These are phyloP conservation scores for Pangasius djambal DNA, from an alignment of 2,797 vertebrate species.

Conservation along the genomic window DNA sequence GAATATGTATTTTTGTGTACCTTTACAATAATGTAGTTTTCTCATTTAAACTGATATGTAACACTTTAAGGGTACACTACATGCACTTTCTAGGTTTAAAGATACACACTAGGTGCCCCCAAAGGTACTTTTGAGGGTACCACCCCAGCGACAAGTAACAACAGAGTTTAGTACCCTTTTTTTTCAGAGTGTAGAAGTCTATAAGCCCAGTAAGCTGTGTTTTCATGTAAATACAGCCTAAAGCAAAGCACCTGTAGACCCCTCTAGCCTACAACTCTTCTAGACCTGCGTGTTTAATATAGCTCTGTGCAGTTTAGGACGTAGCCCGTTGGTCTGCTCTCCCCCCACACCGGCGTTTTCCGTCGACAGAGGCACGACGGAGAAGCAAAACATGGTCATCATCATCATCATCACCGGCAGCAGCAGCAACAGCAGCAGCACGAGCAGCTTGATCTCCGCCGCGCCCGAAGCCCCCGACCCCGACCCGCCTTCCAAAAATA, in stretches of 20 bases:
- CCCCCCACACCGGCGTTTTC: constrained; percentile 60
- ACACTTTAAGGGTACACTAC: background rate
- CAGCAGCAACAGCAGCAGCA: constrained; percentile 73
- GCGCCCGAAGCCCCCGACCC: constrained; percentile 82
- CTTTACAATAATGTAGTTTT: background rate
- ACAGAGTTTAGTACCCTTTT: background rate
- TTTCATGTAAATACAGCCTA: background rate
- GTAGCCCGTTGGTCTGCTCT: constrained; percentile 21
- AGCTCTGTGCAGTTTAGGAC: constrained; percentile 54
- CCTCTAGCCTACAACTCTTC: background rate
- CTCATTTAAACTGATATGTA: background rate
- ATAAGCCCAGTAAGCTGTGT: background rate
- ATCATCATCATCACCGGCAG: constrained; percentile 76
- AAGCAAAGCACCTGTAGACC: constrained; percentile 17
- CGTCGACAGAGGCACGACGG: constrained; percentile 70
- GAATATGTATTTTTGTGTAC: background rate
- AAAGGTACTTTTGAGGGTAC: background rate
- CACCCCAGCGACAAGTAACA: background rate
- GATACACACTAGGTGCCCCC: background rate
- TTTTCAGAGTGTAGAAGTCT: background rate
- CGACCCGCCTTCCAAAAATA: constrained; percentile 94
- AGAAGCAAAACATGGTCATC: constrained; percentile 91
- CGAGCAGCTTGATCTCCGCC: constrained; percentile 67
- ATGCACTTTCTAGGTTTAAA: background rate
- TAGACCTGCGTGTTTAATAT: constrained; percentile 4